Evolutionary conservation across 2,113 vertebrate species (phyloP).

Genomic region (Delphinus delphis): DNA sequence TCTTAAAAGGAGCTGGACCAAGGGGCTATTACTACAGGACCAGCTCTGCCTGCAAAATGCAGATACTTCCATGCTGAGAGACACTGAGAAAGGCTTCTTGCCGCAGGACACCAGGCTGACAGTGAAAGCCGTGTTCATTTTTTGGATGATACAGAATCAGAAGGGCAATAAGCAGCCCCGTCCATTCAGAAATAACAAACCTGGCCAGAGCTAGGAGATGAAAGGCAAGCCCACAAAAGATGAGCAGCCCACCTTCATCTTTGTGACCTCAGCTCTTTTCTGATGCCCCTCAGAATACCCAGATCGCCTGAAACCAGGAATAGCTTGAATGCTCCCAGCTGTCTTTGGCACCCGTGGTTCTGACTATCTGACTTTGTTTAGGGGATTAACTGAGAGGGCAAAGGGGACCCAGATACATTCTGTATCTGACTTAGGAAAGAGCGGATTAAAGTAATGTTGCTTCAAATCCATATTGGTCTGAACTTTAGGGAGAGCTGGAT

Average conservation of each 20-base stretch:
- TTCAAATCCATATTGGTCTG: not conserved
- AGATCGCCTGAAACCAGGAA: fast-evolving
- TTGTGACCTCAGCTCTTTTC: fast-evolving
- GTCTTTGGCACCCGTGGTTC: not conserved
- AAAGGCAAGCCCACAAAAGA: not conserved
- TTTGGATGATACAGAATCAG: no score
- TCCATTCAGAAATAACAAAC: not conserved
- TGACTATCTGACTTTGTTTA: not conserved
- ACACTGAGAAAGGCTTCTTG: not conserved
- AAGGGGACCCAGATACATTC: not conserved
- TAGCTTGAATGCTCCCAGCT: fast-evolving
- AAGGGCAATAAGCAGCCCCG: not conserved
- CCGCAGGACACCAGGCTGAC: not conserved
- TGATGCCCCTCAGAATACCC: fast-evolving
- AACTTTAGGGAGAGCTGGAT: not conserved
- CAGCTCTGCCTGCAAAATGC: not conserved
- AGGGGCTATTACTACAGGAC: not conserved
- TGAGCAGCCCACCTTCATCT: not conserved
- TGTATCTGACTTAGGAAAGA: not conserved
- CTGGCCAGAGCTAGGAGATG: not conserved
- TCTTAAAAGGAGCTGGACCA: not conserved
- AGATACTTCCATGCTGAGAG: fast-evolving
- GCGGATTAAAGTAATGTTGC: not conserved
- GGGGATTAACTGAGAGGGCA: not conserved
- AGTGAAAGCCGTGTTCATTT: not conserved